Evolutionary conservation across 2,888 invertebrate genomes (phyloP), one percentile per base, ranked within the genome.

Genomic region (Agrotis ipsilon): DNA sequence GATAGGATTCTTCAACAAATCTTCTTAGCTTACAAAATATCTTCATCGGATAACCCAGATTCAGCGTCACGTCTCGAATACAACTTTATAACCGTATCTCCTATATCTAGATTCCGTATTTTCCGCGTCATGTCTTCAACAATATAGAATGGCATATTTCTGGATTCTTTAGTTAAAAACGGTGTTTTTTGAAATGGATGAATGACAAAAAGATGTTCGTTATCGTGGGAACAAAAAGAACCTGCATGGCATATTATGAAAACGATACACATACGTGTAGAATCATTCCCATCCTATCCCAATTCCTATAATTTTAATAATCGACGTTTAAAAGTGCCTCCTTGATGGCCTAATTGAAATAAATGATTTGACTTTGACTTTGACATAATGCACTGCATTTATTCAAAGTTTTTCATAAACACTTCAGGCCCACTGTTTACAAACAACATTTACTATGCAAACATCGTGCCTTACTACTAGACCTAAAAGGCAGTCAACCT

Each of bases 391-490:
- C n/a, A 11, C 18, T 62, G 13, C 32, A 46, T 55, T 4, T 11
- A 46, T 24, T 43, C 18, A 51, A 39, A 57, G 5, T 24, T 43
- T 43, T 54, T 18, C 14, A 18, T 14, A 48, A 45, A 57, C 45
- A 54, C 4, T 19, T 3, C 21, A 43, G n/a, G 4, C 21, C 18
- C 24, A 58, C n/a, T 74, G 61, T 75, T 75, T 62, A 74, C 61
- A 68, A 74, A 74, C 74, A 74, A 51, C 2, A 48, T 45, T 48
- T 63, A 69, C 58, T 27, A 62, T 60, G 49, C 49, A 60, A 76
- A 54, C 51, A 61, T 52, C 13, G 0, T 48, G 19, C 14, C 43
- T 51, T 73, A 60, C 55, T 55, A 49, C 18, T 45, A 19, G n/a
- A 46, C 63, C 43, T 61, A 75, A 57, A 67, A 21, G n/a, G 45